Evolutionary conservation across 2,113 vertebrate species (phyloP), one percentile per base, ranked within the genome.

Genomic region (Tamias sibiricus): DNA sequence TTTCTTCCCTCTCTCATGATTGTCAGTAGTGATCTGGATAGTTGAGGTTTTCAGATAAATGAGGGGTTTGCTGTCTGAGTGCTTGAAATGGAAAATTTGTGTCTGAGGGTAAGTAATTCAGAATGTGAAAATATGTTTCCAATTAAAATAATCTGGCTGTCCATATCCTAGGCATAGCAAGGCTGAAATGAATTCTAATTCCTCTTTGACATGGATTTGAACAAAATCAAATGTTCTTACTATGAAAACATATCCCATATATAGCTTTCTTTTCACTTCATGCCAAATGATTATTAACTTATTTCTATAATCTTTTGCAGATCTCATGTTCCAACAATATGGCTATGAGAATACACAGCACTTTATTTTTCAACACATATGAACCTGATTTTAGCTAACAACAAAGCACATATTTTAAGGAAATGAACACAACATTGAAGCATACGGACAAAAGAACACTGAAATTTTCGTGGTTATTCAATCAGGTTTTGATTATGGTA

Each of bases 371-470:
- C 47, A 96, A 93, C 92, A 97, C 98, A 98, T 95, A 97, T 87
- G 98, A 98, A 96, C 93, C 97, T 94, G 97, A 97, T 99, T 98
- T 98, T 8, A 11, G 74, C 94, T 54, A 95, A 82, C 96, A 98
- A 98, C 97, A 69, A 98, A 98, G 87, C 52, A 96, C 95, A 93
- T 95, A 97, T 95, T 97, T 93, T 79, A 94, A 97, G 96, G 94
- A 97, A 95, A 97, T 54, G 52, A 98, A 87, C 19, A 97, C 96
- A 98, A 95, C 94, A 87, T 85, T 80, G 92, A 97, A 72, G 77
- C 98, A 82, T 42, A 91, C 93, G 97, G 98, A 98, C 97, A 98
- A 98, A 98, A 97, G 89, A 87, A 94, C n/a, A 95, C 87, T 98
- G 94, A 97, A 98, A 97, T 89, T 74, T 93, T 91, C 93, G 84